These are phyloP conservation scores for Pseudotriccus pelzelni DNA, from an alignment of 2,797 vertebrate genomes.

Conservation along the genomic window DNA sequence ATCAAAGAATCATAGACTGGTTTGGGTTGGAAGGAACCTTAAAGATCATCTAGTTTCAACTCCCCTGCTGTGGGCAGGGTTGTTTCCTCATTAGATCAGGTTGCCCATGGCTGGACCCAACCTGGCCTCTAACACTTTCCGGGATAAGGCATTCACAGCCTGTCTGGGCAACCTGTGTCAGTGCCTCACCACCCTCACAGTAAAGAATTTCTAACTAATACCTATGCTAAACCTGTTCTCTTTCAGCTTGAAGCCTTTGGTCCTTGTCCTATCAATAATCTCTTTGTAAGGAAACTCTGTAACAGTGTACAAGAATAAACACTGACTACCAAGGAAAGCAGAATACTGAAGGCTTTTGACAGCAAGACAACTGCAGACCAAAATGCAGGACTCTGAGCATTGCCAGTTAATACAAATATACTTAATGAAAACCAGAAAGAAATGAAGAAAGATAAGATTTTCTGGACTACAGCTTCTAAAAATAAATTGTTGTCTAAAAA, in stretches of 20 bases:
- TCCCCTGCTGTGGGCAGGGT: background rate
- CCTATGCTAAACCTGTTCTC: background rate
- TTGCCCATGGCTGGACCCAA: background rate
- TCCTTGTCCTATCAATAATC: background rate
- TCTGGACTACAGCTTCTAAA: conserved; percentile 15
- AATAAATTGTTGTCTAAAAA: conserved; percentile 8
- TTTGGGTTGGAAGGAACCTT: background rate
- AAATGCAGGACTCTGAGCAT: background rate
- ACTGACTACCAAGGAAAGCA: background rate
- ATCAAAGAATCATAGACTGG: background rate
- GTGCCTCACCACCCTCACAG: background rate
- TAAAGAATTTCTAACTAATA: background rate
- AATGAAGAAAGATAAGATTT: background rate
- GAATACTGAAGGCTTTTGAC: background rate
- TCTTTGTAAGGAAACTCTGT: background rate
- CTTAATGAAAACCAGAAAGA: background rate
- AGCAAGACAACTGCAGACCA: background rate
- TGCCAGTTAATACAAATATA: background rate
- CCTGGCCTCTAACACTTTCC: background rate
- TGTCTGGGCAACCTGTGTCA: background rate
- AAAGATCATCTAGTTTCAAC: background rate
- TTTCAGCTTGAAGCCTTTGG: background rate
- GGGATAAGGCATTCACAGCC: background rate
- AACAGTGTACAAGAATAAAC: background rate
- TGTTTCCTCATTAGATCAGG: no score